These are phyloP conservation scores for Montifringilla adamsi DNA, from an alignment of 2,113 vertebrate genomes.

Conservation along the genomic window DNA sequence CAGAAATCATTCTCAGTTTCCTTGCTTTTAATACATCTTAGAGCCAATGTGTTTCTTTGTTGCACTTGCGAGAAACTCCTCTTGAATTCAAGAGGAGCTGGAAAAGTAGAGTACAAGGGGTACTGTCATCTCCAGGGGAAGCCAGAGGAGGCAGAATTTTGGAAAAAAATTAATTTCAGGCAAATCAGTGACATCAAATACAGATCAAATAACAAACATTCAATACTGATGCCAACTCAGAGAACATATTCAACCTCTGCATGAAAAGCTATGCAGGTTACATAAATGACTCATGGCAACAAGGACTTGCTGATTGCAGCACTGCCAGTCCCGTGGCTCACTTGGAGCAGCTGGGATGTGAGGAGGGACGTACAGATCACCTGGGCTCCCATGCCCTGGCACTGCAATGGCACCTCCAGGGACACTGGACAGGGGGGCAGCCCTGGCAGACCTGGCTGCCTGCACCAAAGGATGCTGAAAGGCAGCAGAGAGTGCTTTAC, in stretches of 20 bases:
- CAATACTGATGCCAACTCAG: not conserved
- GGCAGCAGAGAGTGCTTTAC: conserved; percentile 70
- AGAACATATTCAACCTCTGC: not conserved
- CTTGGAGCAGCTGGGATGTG: not conserved
- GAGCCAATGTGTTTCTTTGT: not conserved
- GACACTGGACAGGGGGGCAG: not conserved
- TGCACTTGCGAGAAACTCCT: not conserved
- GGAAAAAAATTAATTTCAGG: not conserved
- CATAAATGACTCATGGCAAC: not conserved
- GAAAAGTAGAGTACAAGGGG: not conserved
- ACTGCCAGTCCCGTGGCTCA: rapidly evolving
- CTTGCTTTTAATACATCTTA: not conserved
- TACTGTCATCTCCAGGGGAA: not conserved
- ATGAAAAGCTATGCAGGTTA: rapidly evolving
- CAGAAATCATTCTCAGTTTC: not conserved
- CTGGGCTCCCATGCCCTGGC: rapidly evolving
- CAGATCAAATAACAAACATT: not conserved
- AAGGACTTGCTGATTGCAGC: not conserved
- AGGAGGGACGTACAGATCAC: not conserved
- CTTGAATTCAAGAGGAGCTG: not conserved
- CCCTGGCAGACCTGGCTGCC: not conserved
- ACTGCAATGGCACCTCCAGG: not conserved
- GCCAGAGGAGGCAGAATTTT: not conserved
- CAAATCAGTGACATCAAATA: not conserved
- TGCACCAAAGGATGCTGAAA: not conserved